Base-by-base conservation (phyloP, 2,888 invertebrate species). In the Philhelius pedissequus region DNA sequence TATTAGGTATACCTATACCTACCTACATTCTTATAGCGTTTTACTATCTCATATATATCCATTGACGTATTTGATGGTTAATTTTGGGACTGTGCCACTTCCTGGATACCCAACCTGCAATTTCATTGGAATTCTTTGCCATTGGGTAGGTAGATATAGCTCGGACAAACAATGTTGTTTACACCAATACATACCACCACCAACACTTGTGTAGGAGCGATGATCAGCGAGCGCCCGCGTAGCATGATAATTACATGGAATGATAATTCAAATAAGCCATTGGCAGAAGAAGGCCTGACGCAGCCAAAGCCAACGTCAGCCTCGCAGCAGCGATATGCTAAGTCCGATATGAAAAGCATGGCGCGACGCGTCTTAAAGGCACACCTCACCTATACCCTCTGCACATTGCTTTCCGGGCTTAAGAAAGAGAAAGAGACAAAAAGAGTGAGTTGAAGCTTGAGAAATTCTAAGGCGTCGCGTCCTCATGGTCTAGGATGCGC, bases 181-280 rank as follows among this genome's bases (percentile, higher is more conserved):
- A 78, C 78, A 78, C 20, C 43, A 71, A 25, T 30, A 48, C 45
- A 2, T 71, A 76, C 15, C 45, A 69, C 9, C 32, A 25, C 50
- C 48, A 27, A 11, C 25, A 45, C 30, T 32, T 38, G 4, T 32
- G 4, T 66, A 73, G 76, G 48, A 83, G 68, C 43, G 68, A 54
- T 69, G 78, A 74, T 64, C 78, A 78, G 74, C n/a, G 62, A 78
- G 74, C n/a, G 62, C 74, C 52, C 69, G 83, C 74, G 38, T 70
- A 78, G 83, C 83, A 83, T 83, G 83, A 78, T 75, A 83, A 83
- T 83, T 78, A 83, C 79, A 74, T 83, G 83, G 83, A 78, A 78
- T 78, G 64, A 75, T 70, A 78, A 74, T 70, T 83, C 74, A 77
- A 74, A 69, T 73, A 83, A 64, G 40, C 25, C 64, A 68, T 69